phyloP scores from a whole-genome alignment of 2,113 vertebrate genomes.

The Microtus richardsoni region DNA sequence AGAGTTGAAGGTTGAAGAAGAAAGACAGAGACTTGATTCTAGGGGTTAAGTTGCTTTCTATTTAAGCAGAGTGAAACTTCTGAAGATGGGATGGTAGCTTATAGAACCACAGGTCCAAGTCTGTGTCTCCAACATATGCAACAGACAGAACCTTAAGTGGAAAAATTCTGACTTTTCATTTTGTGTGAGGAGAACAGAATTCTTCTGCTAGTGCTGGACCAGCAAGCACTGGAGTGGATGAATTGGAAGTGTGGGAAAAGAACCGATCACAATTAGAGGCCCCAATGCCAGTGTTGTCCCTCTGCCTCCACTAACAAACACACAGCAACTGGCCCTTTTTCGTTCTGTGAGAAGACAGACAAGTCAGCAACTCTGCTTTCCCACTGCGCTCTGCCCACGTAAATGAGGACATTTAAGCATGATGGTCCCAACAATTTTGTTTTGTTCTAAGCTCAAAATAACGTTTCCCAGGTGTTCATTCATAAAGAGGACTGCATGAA shows the following conservation, averaged over 20 bases:
- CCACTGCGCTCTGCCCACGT: slow-evolving; percentile 30
- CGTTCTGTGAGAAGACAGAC: not conserved
- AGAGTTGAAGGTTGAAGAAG: not conserved
- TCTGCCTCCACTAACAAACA: too few relatives aligned
- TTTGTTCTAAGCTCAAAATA: slow-evolving; percentile 80
- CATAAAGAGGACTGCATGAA: slow-evolving; percentile 75
- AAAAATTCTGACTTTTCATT: not conserved
- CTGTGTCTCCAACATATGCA: not conserved
- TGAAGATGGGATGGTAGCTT: not conserved
- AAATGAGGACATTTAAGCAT: slow-evolving; percentile 78
- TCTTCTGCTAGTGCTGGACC: not conserved
- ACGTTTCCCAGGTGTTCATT: slow-evolving; percentile 80
- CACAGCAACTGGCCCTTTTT: not conserved
- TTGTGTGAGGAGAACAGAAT: not conserved
- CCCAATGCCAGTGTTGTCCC: too few relatives aligned
- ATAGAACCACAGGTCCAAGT: not conserved
- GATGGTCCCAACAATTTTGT: slow-evolving; percentile 72
- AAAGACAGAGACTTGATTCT: not conserved
- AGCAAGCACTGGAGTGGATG: not conserved
- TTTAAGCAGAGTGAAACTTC: not conserved
- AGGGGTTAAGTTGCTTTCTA: not conserved
- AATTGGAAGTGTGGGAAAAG: not conserved
- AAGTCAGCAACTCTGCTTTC: slow-evolving; percentile 44
- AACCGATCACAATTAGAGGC: not conserved
- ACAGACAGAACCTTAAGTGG: not conserved